Percentiles rank a stretch among this genome's conserved stretches.
phyloP scores from a whole-genome alignment of 2,797 vertebrate genomes.

The Bradypodion pumilum region DNA sequence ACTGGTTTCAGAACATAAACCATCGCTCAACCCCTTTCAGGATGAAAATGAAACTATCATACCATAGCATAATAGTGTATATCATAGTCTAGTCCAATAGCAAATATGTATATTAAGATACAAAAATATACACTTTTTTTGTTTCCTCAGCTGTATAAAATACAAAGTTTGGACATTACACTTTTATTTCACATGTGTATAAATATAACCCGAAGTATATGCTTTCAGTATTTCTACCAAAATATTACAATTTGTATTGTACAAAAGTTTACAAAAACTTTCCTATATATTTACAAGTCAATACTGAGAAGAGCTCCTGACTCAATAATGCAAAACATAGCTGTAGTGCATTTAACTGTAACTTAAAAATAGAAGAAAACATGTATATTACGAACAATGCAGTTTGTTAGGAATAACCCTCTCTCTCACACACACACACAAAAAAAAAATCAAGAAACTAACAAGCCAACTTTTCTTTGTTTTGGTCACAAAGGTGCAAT shows the following conservation, averaged over 20 bases:
- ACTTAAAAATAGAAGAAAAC: neutral
- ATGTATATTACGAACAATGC: slow-evolving; percentile 1
- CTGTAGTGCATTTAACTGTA: slow-evolving; percentile 63
- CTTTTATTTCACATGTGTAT: slow-evolving; percentile 84
- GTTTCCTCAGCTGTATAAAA: slow-evolving; percentile 80
- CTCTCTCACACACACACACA: no score
- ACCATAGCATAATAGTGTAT: slow-evolving; percentile 73
- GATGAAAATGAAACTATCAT: slow-evolving; percentile 79
- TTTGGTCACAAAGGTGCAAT: neutral
- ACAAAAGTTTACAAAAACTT: slow-evolving; percentile 86
- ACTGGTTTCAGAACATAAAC: slow-evolving; percentile 58
- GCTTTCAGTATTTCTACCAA: slow-evolving; percentile 84
- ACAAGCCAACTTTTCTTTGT: neutral
- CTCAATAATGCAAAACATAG: slow-evolving; percentile 68
- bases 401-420: neutral
- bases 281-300: slow-evolving; percentile 79
- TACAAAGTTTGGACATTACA: slow-evolving; percentile 82
- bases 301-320: slow-evolving; percentile 69
- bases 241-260: slow-evolving; percentile 81
- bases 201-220: slow-evolving; percentile 87
- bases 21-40: slow-evolving; percentile 64
- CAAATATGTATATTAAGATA: slow-evolving; percentile 79
- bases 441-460: neutral
- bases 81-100: neutral
- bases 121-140: slow-evolving; percentile 80